These are phyloP conservation scores for Rhinophrynus dorsalis DNA, from an alignment of 2,797 vertebrate species.

Conservation along the genomic window DNA sequence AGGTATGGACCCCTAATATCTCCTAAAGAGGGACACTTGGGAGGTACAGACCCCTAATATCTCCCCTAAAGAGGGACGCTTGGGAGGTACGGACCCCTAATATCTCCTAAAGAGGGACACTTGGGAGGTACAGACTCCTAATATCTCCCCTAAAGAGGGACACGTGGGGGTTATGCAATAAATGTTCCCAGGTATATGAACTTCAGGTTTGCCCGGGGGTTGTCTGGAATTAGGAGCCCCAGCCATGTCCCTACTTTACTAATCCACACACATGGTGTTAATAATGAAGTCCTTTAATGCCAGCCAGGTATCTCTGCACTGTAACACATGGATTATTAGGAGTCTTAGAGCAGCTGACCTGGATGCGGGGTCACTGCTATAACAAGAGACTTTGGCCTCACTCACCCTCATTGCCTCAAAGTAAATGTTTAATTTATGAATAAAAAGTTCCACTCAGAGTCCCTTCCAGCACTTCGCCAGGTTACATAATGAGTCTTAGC, in stretches of 20 bases:
- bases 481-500: background rate
- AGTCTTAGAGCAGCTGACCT: background rate
- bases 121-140: too few species aligned
- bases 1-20: too few species aligned
- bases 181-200: too few species aligned
- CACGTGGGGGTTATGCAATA: too few species aligned
- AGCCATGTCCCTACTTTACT: background rate
- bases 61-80: too few species aligned
- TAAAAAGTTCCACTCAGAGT: background rate
- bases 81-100: too few species aligned
- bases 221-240: background rate
- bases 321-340: background rate
- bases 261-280: background rate
- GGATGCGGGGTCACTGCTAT: slow-evolving; percentile 33
- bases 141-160: too few species aligned
- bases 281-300: background rate
- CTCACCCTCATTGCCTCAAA: slow-evolving; percentile 36
- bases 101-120: too few species aligned
- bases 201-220: too few species aligned
- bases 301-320: background rate
- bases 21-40: too few species aligned
- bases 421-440: slow-evolving; percentile 45
- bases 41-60: too few species aligned
- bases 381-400: slow-evolving; percentile 51
- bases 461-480: slow-evolving; percentile 14